phyloP scores from a whole-genome alignment of 2,888 invertebrate species.

The Galerucella nymphaeae region DNA sequence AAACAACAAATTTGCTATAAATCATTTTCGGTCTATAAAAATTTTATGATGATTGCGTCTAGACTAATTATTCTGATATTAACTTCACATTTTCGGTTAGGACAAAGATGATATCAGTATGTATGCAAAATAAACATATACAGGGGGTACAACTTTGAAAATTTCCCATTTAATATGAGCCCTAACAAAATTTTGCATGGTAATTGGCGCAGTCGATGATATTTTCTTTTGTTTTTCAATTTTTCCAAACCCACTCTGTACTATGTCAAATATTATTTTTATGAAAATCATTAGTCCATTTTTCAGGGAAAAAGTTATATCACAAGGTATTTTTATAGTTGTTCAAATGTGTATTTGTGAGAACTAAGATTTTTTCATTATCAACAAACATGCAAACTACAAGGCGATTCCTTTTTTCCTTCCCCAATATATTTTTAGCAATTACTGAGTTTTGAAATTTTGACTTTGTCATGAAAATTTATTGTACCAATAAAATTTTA shows the following conservation, averaged over 20 bases:
- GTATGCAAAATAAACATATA: background rate
- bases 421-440: background rate
- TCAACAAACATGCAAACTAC: slow-evolving; percentile 28
- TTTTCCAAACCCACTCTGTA: background rate
- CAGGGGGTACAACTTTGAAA: too few relatives aligned
- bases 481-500: background rate
- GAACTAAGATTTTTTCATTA: slow-evolving; percentile 32
- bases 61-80: slow-evolving; percentile 38
- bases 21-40: slow-evolving; percentile 32
- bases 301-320: slow-evolving; percentile 36
- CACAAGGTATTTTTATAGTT: slow-evolving; percentile 40
- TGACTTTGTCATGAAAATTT: background rate
- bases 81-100: slow-evolving; percentile 27
- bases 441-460: background rate
- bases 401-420: background rate
- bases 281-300: slow-evolving; percentile 21
- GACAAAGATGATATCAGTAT: background rate
- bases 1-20: slow-evolving; percentile 26
- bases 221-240: background rate
- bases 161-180: too few relatives aligned
- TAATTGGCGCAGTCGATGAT: too few relatives aligned
- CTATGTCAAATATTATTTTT: background rate
- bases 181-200: too few relatives aligned
- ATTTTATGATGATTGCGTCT: slow-evolving; percentile 40
- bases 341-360: slow-evolving; percentile 36